These are phyloP conservation scores for Spilarctia lutea DNA, from an alignment of 2,888 invertebrate species.

Conservation along the genomic window DNA sequence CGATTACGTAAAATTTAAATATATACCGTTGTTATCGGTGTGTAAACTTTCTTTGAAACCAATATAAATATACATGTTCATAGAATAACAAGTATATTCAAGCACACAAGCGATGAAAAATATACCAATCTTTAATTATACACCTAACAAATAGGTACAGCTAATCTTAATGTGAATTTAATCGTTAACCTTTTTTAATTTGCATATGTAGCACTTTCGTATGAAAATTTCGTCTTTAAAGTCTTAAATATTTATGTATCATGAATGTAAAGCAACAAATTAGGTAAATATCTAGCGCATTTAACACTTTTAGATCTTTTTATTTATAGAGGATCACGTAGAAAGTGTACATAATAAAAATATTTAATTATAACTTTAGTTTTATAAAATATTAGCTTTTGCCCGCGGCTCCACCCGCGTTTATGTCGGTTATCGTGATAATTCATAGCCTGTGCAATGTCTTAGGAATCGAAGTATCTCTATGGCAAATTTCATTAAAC, in stretches of 20 bases:
- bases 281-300: background rate
- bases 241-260: background rate
- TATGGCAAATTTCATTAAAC: no score
- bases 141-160: background rate
- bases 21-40: no score
- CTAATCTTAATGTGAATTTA: background rate
- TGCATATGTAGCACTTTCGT: background rate
- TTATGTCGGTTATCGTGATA: no score
- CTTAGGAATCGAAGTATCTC: no score
- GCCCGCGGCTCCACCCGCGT: no score
- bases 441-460: no score
- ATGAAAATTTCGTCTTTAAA: background rate
- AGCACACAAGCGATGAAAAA: background rate
- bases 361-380: background rate
- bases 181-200: background rate
- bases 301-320: background rate
- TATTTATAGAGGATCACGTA: background rate
- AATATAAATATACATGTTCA: background rate
- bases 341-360: background rate
- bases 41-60: no score
- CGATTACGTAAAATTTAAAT: no score
- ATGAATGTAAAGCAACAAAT: background rate
- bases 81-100: background rate
- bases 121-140: background rate
- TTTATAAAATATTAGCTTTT: no score